Percentiles rank a stretch among this genome's conserved stretches.
Conservation (phyloP, 2,113 vertebrate genomes). For the Oreochromis tanganicae region DNA sequence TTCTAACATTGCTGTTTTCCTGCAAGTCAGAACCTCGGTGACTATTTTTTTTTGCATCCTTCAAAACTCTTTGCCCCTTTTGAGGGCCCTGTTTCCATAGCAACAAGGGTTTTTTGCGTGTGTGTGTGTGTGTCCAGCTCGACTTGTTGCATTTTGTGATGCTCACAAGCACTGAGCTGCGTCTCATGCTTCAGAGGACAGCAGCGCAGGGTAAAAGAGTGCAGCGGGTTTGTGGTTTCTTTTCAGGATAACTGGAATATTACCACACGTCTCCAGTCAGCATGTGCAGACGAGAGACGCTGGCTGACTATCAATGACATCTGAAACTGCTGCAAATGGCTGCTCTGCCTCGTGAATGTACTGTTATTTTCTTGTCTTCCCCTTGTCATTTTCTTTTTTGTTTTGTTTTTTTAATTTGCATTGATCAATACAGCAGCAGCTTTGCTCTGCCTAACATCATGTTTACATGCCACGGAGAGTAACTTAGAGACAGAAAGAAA, state of each 20-base stretch:
- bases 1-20: constrained; percentile 7
- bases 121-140: constrained; percentile 35
- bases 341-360: background rate
- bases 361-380: background rate
- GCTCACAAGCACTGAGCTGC: constrained; percentile 15
- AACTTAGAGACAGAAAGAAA: constrained; percentile 1
- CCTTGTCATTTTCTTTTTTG: background rate
- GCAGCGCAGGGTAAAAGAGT: background rate
- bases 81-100: constrained; percentile 66
- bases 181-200: constrained; percentile 20
- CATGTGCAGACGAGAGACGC: background rate
- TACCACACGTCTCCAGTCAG: background rate
- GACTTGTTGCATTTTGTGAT: constrained; percentile 56
- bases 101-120: constrained; percentile 33
- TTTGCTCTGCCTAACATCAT: constrained; percentile 1
- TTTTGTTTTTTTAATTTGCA: background rate
- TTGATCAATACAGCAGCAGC: constrained; percentile 13
- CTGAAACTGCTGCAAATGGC: background rate
- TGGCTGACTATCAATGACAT: background rate
- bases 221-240: background rate
- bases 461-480: constrained; percentile 26
- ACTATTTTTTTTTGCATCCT: constrained; percentile 44
- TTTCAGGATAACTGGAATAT: background rate
- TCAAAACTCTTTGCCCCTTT: constrained; percentile 52
- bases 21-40: constrained; percentile 13